Evolutionary conservation across 2,797 vertebrate genomes (phyloP), one percentile per base, ranked within the genome.

Genomic region (Borostomias antarcticus): DNA sequence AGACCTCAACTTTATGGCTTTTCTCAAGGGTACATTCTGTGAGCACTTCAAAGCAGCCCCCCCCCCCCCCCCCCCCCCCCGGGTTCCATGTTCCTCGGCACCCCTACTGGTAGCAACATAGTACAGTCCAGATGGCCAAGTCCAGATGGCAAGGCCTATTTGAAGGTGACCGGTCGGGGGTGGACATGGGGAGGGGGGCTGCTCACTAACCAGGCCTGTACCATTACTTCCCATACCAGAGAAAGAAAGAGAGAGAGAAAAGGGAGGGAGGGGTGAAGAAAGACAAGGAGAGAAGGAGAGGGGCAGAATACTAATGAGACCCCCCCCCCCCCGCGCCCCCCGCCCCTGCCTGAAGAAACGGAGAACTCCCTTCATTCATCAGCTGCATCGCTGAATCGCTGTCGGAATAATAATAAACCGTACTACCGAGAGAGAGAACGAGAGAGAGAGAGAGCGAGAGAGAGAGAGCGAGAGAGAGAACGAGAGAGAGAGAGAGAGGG

Each of bases 81-180:
- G 62, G 43, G 65, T 69, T 73, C 57, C 21, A n/a, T 37, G 3
- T 2, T 37, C 1, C 5, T 51, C 62, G 3, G 15, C 45, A 57
- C 72, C 64, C 62, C 56, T 69, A 37, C 75, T 63, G 61, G 62
- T 68, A 65, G 53, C 69, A 76, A 83, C 66, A 64, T 85, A 82
- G 82, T 83, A 87, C 83, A 78, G 80, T 82, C 89, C 86, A 89
- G 87, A 89, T 86, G 87, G 86, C 69, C 64, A 21, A 64, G 80
- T 35, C 83, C 84, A 87, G 87, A 89, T 89, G 86, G 84, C 82
- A 84, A 83, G 81, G 81, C 79, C 78, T 70, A 86, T 83, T 64
- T 86, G 74, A 88, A 89, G 87, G 85, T 89, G 82, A 88, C 74
- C 70, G 77, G 70, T 74, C 73, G 74, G 30, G 65, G 68, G 43